Base-by-base conservation (phyloP, 2,888 invertebrate genomes). In the Megamerina dolium region DNA sequence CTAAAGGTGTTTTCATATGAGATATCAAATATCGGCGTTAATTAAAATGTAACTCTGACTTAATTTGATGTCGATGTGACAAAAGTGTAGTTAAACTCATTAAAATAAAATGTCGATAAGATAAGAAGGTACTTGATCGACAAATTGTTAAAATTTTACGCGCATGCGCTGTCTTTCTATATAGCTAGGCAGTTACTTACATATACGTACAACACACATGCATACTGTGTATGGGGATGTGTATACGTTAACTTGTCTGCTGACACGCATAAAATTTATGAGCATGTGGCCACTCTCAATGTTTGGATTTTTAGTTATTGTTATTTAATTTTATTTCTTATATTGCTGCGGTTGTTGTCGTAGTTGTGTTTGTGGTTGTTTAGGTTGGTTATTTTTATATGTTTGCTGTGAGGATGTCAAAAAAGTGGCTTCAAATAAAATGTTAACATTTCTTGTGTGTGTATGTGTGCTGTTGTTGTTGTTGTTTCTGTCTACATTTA, bases 81-180 rank as follows among this genome's bases (percentile, higher is more conserved):
- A n/a, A 14, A 41, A 36, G 30, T 18, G 36, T 40, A 45, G 43
- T 46, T 37, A 17, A 44, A 41, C 47, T 50, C 53, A 52, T 50
- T 48, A 46, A 51, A 51, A 48, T 51, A 45, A 52, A 61, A 60
- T 48, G 58, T 53, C 52, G 53, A 58, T 57, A 57, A 55, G 63
- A 61, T 62, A 62, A 61, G 57, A 17, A 31, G 16, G 9, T 37
- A 43, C 31, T 37, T 41, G 43, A 33, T 30, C 40, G 41, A 41
- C 43, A 43, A 47, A 43, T 47, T 43, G 47, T 47, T 29, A 29
- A 41, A 47, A 37, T 39, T 39, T 43, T 39, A 26, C 38, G 38
- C 36, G 38, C 46, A 38, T 23, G 38, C 21, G 31, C 39, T 29
- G 37, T n/a, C n/a, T n/a, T n/a, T n/a, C n/a, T n/a, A n/a, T 18